These are phyloP conservation scores for Equus przewalskii DNA, from an alignment of 2,113 vertebrate genomes.

Conservation along the genomic window DNA sequence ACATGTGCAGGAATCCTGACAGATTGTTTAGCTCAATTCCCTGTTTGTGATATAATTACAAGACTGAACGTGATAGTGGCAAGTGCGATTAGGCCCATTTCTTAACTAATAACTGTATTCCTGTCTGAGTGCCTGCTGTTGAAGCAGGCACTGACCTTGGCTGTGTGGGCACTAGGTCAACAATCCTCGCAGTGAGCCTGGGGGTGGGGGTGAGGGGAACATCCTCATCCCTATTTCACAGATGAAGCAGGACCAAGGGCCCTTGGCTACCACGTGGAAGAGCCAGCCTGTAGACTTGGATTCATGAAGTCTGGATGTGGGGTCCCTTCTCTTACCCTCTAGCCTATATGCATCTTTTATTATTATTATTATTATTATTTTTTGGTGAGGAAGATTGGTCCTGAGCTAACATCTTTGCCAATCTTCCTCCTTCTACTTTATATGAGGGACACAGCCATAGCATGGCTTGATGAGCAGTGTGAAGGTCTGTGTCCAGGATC, in stretches of 20 bases:
- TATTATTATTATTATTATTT: no score
- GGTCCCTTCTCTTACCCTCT: neutral
- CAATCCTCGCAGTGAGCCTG: neutral
- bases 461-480: no score
- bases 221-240: neutral
- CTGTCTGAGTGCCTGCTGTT: neutral
- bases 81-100: neutral
- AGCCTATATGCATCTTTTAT: no score
- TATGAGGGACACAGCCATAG: no score
- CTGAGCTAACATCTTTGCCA: no score
- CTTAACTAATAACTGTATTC: rapidly evolving
- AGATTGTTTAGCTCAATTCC: neutral
- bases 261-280: neutral
- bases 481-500: no score
- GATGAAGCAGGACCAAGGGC: neutral
- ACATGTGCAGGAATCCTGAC: neutral
- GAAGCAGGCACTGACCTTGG: neutral
- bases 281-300: neutral
- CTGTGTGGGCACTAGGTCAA: rapidly evolving
- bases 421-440: no score
- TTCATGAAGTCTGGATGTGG: neutral
- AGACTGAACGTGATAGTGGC: neutral
- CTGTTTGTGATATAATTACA: neutral
- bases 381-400: no score
- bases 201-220: no score